Evolutionary conservation across 2,113 vertebrate genomes (phyloP).

Genomic region (Mastomys coucha): DNA sequence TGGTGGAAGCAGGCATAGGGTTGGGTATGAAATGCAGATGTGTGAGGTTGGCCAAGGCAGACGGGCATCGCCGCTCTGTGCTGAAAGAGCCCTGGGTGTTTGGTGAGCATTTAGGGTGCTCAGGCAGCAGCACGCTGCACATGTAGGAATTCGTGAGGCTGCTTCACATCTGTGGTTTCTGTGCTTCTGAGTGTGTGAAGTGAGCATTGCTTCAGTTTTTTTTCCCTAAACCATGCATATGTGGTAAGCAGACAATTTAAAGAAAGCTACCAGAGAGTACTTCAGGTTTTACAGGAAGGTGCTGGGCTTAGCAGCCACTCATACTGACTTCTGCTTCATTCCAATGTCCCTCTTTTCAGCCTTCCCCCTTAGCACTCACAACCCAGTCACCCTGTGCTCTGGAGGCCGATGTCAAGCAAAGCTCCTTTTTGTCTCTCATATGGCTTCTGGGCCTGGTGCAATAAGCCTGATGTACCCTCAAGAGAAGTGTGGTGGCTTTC

Average conservation of each 20-base stretch:
- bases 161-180: not conserved
- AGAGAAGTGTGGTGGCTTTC: not conserved
- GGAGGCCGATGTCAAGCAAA: not conserved
- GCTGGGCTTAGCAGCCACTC: not conserved
- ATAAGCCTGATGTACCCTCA: not conserved
- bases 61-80: not conserved
- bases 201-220: not conserved
- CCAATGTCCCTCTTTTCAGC: not conserved
- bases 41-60: not conserved
- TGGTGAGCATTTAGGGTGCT: not conserved
- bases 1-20: too few species aligned
- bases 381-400: not conserved
- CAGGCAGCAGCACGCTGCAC: not conserved
- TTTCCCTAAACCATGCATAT: not conserved
- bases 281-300: not conserved
- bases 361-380: not conserved
- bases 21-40: not conserved
- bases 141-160: not conserved
- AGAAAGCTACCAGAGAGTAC: not conserved
- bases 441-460: not conserved
- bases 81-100: not conserved
- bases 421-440: not conserved
- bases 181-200: not conserved
- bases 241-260: not conserved
- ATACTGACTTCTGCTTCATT: not conserved